phyloP scores from a whole-genome alignment of 2,113 vertebrate genomes.

The Pluvialis apricaria region DNA sequence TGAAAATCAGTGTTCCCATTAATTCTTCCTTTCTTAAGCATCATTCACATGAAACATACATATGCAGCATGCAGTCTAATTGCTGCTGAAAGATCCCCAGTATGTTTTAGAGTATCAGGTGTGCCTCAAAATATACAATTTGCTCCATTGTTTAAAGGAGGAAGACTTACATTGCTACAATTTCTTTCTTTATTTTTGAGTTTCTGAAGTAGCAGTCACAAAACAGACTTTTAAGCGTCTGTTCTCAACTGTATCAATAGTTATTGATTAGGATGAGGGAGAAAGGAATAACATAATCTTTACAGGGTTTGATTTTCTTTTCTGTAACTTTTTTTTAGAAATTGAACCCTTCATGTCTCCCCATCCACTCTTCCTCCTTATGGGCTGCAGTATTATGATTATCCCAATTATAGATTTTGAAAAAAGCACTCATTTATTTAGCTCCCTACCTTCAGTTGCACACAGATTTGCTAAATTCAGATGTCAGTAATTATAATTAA shows the following conservation, averaged over 20 bases:
- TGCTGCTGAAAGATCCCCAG: not conserved
- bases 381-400: not conserved
- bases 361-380: not conserved
- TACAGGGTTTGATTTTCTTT: not conserved
- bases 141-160: conserved; percentile 59
- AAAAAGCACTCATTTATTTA: not conserved
- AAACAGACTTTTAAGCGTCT: not conserved
- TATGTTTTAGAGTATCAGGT: conserved; percentile 47
- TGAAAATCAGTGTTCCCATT: not conserved
- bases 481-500: not conserved
- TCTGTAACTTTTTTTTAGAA: not conserved
- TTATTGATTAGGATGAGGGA: not conserved
- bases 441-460: not conserved
- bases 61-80: not conserved
- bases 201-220: conserved; percentile 44
- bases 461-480: not conserved
- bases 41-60: not conserved
- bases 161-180: conserved; percentile 29
- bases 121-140: conserved; percentile 56
- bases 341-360: not conserved
- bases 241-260: conserved; percentile 40
- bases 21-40: not conserved
- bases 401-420: not conserved
- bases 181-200: conserved; percentile 54
- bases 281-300: not conserved